Evolutionary conservation across 2,888 invertebrate genomes (phyloP).

Genomic region (Drosophila tripunctata): DNA sequence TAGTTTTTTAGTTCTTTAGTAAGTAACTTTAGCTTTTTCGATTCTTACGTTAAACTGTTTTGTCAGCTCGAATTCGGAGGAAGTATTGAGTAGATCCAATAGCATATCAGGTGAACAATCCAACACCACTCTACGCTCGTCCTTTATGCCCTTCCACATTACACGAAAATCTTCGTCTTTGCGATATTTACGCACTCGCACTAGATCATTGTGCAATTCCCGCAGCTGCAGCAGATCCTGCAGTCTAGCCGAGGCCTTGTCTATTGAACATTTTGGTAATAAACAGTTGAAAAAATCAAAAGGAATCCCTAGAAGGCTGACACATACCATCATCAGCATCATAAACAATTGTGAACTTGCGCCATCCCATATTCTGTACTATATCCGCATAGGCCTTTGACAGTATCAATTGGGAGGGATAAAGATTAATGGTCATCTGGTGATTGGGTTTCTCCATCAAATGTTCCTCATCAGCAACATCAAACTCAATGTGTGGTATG

Average conservation of each 20-base stretch:
- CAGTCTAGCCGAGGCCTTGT: slow-evolving; percentile 88
- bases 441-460: slow-evolving; percentile 84
- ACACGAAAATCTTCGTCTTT: slow-evolving; percentile 75
- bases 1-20: not conserved
- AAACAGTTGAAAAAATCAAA: no score
- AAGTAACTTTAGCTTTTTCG: not conserved
- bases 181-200: slow-evolving; percentile 89
- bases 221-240: slow-evolving; percentile 92
- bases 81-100: slow-evolving; percentile 86
- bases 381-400: slow-evolving; percentile 90
- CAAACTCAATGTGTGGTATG: slow-evolving; percentile 87
- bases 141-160: slow-evolving; percentile 83
- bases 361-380: slow-evolving; percentile 90
- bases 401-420: slow-evolving; percentile 88
- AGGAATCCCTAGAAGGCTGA: no score
- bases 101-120: slow-evolving; percentile 90
- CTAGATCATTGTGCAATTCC: slow-evolving; percentile 87
- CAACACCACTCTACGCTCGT: slow-evolving; percentile 89
- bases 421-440: slow-evolving; percentile 88
- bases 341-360: slow-evolving; percentile 91
- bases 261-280: no score
- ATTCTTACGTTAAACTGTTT: slow-evolving; percentile 78
- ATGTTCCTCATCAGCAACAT: slow-evolving; percentile 85
- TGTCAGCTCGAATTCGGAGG: slow-evolving; percentile 77
- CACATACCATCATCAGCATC: slow-evolving; percentile 93